A percentile compares a stretch with the other conserved stretches of the same genome.
Evolutionary conservation across 2,797 vertebrate species (phyloP).

Genomic region (Lates japonicus): DNA sequence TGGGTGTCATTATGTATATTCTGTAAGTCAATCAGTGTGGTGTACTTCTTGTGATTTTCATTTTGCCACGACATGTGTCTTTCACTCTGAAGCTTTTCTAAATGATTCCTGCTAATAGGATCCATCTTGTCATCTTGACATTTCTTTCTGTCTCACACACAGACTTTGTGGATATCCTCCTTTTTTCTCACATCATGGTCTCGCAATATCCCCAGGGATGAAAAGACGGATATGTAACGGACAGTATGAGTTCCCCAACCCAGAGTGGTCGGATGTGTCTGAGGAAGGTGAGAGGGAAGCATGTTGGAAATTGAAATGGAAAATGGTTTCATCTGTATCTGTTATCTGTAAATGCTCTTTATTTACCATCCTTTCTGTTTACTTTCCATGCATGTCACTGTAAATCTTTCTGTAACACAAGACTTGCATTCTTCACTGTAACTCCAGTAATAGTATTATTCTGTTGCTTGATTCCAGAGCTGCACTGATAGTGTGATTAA

Average conservation of each 20-base stretch:
- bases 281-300: constrained; percentile 89
- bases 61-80: not conserved
- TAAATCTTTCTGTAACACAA: too few relatives aligned
- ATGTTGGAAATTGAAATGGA: not conserved
- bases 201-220: constrained; percentile 97
- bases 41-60: not conserved
- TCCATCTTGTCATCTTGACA: constrained; percentile 15
- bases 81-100: not conserved
- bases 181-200: constrained; percentile 92
- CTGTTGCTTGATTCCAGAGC: too few relatives aligned
- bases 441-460: too few relatives aligned
- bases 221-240: constrained; percentile 95
- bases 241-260: constrained; percentile 96
- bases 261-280: constrained; percentile 96
- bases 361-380: too few relatives aligned
- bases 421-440: too few relatives aligned
- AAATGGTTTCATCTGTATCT: too few relatives aligned
- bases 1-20: constrained; percentile 94
- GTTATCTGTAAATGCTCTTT: too few relatives aligned
- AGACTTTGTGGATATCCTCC: constrained; percentile 92
- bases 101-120: not conserved
- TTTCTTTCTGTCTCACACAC: not conserved
- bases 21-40: constrained; percentile 84
- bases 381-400: too few relatives aligned
- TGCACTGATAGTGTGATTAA: too few relatives aligned